Conservation (phyloP, 2,113 vertebrate genomes). For the Collichthys lucidus region DNA sequence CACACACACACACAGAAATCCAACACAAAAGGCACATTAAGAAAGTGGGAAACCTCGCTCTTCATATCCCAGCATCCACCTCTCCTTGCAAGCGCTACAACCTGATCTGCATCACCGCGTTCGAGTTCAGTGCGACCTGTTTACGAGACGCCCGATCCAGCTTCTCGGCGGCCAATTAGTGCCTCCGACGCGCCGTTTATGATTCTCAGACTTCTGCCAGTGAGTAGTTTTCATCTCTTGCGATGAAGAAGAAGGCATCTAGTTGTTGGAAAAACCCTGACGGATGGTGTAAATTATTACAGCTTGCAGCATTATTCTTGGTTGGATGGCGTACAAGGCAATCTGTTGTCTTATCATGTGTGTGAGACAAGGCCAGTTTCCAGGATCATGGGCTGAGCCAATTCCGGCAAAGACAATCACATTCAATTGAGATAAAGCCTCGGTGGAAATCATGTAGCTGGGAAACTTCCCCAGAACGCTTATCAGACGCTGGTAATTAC, state of each 20-base stretch:
- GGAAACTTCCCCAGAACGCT: constrained; percentile 79
- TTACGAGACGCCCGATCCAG: constrained; percentile 16
- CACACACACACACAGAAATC: neutral
- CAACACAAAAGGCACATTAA: constrained; percentile 77
- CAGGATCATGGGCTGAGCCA: constrained; percentile 74
- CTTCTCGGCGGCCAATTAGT: constrained; percentile 54
- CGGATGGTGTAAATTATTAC: constrained; percentile 72
- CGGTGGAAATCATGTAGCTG: constrained; percentile 73
- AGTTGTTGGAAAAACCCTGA: constrained; percentile 60
- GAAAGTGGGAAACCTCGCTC: constrained; percentile 68
- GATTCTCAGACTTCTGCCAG: constrained; percentile 34
- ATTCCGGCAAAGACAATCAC: constrained; percentile 76
- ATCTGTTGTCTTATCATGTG: constrained; percentile 79
- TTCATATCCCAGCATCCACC: constrained; percentile 38
- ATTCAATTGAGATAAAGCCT: constrained; percentile 73
- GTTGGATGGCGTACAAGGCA: constrained; percentile 71
- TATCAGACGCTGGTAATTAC: constrained; percentile 78
- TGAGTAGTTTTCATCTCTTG: constrained; percentile 40
- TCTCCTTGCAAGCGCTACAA: neutral
- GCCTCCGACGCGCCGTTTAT: constrained; percentile 38
- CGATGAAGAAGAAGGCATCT: constrained; percentile 54
- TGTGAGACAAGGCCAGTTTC: constrained; percentile 75
- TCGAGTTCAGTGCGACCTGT: constrained; percentile 43
- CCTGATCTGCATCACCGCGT: constrained; percentile 47
- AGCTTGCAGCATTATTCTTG: constrained; percentile 71